Evolutionary conservation across 2,888 invertebrate species (phyloP).

Genomic region (Ashinkailepas kermadecensis): DNA sequence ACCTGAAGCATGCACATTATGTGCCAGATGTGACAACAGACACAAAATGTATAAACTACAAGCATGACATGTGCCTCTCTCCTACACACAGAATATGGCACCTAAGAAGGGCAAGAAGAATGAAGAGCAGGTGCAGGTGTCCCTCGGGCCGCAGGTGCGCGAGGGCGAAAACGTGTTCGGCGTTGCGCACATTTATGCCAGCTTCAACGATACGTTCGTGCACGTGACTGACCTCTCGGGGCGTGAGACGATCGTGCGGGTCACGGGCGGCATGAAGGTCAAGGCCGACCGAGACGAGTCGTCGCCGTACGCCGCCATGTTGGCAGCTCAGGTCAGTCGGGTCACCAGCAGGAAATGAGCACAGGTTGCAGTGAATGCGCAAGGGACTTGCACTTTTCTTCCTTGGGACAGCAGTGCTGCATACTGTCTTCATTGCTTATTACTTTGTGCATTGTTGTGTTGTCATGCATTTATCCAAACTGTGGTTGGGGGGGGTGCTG

Average conservation of each 20-base stretch:
- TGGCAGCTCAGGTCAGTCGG: conserved; percentile 82
- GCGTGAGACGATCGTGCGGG: conserved; percentile 83
- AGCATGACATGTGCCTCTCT: neutral
- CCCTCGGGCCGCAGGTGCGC: conserved; percentile 89
- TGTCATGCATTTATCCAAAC: too few relatives aligned
- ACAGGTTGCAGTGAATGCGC: too few relatives aligned
- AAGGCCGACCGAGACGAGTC: conserved; percentile 99
- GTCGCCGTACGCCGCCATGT: conserved; percentile 99
- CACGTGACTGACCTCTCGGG: conserved; percentile 99
- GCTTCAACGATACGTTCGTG: conserved; percentile 99
- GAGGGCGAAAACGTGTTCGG: conserved; percentile 98
- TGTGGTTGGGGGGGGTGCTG: too few relatives aligned
- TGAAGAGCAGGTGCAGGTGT: conserved; percentile 86
- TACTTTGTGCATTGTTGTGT: too few relatives aligned
- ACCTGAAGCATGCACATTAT: too few relatives aligned
- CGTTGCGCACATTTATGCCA: conserved; percentile 98
- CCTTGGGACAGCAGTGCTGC: too few relatives aligned
- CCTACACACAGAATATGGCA: conserved; percentile 58
- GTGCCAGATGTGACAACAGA: too few relatives aligned
- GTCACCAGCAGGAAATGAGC: neutral
- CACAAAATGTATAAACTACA: too few relatives aligned
- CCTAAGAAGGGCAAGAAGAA: conserved; percentile 95
- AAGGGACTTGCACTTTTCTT: too few relatives aligned
- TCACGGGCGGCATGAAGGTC: conserved; percentile 99
- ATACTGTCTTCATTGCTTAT: too few relatives aligned